Evolutionary conservation across 1,140 invertebrate species (phyloP).

Genomic region (Gryon sp.): DNA sequence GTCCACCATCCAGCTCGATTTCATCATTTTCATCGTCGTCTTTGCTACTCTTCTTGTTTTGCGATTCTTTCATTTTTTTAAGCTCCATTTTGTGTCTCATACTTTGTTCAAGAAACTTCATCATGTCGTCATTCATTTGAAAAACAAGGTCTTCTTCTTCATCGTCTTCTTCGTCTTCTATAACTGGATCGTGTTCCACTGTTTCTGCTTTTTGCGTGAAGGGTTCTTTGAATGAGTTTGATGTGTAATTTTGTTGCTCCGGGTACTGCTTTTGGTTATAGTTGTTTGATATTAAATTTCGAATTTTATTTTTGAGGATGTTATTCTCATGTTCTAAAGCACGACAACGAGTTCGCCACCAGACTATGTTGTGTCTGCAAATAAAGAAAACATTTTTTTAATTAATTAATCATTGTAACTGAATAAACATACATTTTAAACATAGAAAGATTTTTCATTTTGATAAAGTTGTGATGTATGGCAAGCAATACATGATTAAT

Average conservation of each 20-base stretch:
- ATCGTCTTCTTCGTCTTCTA: slow-evolving; percentile 34
- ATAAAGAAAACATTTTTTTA: not conserved
- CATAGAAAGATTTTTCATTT: too few relatives aligned
- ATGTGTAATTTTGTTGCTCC: slow-evolving; percentile 5
- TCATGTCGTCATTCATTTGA: slow-evolving; percentile 83
- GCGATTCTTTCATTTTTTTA: slow-evolving; percentile 73
- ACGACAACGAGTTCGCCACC: slow-evolving; percentile 84
- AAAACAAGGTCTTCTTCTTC: slow-evolving; percentile 75
- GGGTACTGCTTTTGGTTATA: not conserved
- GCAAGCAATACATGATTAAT: too few relatives aligned
- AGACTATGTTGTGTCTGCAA: slow-evolving; percentile 79
- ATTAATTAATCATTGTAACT: too few relatives aligned
- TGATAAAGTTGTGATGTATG: too few relatives aligned
- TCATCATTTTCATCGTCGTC: slow-evolving; percentile 10
- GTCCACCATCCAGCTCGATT: slow-evolving; percentile 19
- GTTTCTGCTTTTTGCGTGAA: slow-evolving; percentile 3
- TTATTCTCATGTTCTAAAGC: slow-evolving; percentile 84
- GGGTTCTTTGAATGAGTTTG: slow-evolving; percentile 6
- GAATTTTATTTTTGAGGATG: slow-evolving; percentile 79
- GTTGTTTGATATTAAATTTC: slow-evolving; percentile 61
- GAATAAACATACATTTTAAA: too few relatives aligned
- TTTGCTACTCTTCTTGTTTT: slow-evolving; percentile 54
- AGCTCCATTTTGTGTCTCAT: slow-evolving; percentile 80
- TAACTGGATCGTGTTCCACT: not conserved
- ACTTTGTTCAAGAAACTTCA: slow-evolving; percentile 83